These are phyloP conservation scores for Eupithecia tripunctaria DNA, from an alignment of 2,888 invertebrate genomes.

Conservation along the genomic window DNA sequence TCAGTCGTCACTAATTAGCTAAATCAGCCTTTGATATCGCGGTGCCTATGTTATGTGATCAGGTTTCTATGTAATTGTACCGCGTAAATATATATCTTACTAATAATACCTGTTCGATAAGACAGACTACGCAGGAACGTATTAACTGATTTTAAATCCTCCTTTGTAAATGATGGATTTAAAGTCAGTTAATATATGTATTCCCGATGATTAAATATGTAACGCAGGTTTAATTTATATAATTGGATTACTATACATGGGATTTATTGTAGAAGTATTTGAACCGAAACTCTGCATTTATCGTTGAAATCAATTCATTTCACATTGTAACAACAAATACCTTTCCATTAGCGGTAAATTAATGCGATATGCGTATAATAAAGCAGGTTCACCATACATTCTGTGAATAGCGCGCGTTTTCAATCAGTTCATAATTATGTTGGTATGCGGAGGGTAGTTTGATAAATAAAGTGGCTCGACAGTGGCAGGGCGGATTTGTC, in stretches of 20 bases:
- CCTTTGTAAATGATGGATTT: neutral
- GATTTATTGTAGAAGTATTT: neutral
- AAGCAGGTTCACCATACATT: slow-evolving; percentile 5
- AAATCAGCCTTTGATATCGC: slow-evolving; percentile 36
- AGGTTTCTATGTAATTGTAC: slow-evolving; percentile 10
- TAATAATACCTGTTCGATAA: neutral
- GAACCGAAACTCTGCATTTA: neutral
- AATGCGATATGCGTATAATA: slow-evolving; percentile 7
- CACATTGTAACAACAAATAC: slow-evolving; percentile 13
- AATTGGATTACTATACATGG: neutral
- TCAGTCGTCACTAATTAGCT: slow-evolving; percentile 35
- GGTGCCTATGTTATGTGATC: slow-evolving; percentile 28
- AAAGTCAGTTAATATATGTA: neutral
- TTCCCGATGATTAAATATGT: neutral
- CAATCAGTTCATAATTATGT: slow-evolving; percentile 30
- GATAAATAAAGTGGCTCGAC: slow-evolving; percentile 64
- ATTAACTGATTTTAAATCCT: too few species aligned
- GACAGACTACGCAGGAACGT: neutral
- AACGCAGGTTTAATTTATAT: neutral
- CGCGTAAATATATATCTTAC: too few species aligned
- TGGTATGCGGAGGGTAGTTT: slow-evolving; percentile 25
- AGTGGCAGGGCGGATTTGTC: slow-evolving; percentile 62
- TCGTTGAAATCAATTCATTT: slow-evolving; percentile 10
- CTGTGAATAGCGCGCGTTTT: slow-evolving; percentile 21
- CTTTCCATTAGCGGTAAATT: slow-evolving; percentile 10